Base-by-base conservation (phyloP, 2,797 vertebrate species). In the Macroramphosus scolopax region DNA sequence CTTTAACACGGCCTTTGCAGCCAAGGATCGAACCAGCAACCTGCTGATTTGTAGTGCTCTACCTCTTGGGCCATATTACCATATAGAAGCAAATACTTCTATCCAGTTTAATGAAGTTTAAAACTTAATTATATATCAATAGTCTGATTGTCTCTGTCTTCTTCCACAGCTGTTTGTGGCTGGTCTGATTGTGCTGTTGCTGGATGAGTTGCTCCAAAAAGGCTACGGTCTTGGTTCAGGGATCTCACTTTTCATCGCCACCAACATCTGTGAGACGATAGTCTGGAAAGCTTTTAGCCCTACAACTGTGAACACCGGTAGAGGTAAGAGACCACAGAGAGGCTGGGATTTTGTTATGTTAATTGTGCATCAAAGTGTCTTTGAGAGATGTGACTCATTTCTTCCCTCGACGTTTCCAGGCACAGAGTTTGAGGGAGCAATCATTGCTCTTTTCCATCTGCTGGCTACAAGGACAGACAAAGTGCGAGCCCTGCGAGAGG, bases 211-310 rank as follows among this genome's bases (percentile, higher is more conserved):
- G 52, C 89, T 99, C 0, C 96, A 99, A 63, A 99, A 99, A 40
- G 97, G 97, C 2, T 99, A 99, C 0, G 97, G 97, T 25, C 89
- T 99, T 3, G 95, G 97, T 43, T 99, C 97, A 32, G 96, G 97
- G 0, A 99, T 98, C 58, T 98, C 97, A 4, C 92, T 99, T 44
- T 99, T 99, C 77, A 99, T 99, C n/a, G 96, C 97, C 12, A 99
- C 97, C 22, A 99, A 99, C 81, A 99, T 98, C 79, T 99, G 97
- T 46, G 97, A 98, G 86, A 99, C 96, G 6, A 99, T 99, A 1
- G 95, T 99, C 5, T 99, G 97, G 97, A 98, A 98, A 64, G 95
- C 96, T 0, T 97, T 99, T 82, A 98, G 97, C 66, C 97, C 97
- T 37, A 99, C 97, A 5, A 99, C 97, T 0, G 95, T 99, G 64